Base-by-base conservation (phyloP, 2,888 invertebrate genomes). In the Harpagoxenus sublaevis region DNA sequence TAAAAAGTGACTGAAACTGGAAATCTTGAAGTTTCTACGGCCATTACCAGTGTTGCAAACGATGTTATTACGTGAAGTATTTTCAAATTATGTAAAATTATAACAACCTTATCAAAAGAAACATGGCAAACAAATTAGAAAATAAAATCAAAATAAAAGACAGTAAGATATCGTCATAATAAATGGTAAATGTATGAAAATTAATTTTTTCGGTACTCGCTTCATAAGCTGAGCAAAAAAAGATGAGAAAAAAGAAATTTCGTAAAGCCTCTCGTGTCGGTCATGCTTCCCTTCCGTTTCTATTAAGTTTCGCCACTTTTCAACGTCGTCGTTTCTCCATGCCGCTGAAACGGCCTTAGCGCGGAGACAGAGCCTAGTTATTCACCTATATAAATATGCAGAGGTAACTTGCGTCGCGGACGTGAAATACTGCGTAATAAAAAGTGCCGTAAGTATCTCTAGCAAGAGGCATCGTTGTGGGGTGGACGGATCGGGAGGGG, bases 381-480 rank as follows among this genome's bases (percentile, higher is more conserved):
- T 90, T 91, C 91, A 89, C 89, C 89, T 90, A 88, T 93, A 92
- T 93, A 93, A 93, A 93, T 93, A 93, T 93, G 92, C 93, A 91
- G 87, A 91, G 91, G 91, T 92, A 91, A 91, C 91, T 93, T 90
- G 92, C 87, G 91, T 89, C 86, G 66, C 10, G 57, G 84, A 91
- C 91, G 91, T 93, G 91, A 94, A 94, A 93, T 94, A 93, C 91
- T 92, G 91, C 88, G 93, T 92, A 93, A 93, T 94, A 94, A 93
- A 93, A 93, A 92, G 87, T 89, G 88, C 91, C 92, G 91, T 92
- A 91, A 92, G 92, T 91, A 93, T 93, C 91, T 92, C 88, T 86
- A 89, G 85, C 91, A 87, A 78, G 89, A 90, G 91, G 90, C 90
- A 89, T 86, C 89, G 89, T 86, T 89, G 88, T 83, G 79, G 88